A percentile compares a stretch with the other conserved stretches of the same genome.
Evolutionary conservation across 2,888 invertebrate species (phyloP).

Genomic region (Tolmerus cingulatus): DNA sequence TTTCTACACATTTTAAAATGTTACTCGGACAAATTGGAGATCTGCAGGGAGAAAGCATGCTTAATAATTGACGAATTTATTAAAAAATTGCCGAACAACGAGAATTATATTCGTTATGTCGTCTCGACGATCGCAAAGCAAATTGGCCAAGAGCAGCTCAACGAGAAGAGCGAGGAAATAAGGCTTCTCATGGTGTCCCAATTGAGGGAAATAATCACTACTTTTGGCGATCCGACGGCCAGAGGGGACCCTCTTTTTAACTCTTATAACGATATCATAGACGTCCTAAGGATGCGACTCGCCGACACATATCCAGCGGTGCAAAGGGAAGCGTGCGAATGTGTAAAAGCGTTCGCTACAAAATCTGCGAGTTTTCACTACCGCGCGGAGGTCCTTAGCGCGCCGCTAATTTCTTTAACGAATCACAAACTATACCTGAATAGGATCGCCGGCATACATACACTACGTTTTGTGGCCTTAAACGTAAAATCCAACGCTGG

Average conservation of each 20-base stretch:
- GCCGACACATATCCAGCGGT: slow-evolving; percentile 83
- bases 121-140: slow-evolving; percentile 79
- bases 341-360: slow-evolving; percentile 72
- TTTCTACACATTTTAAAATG: slow-evolving; percentile 61
- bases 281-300: slow-evolving; percentile 75
- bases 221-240: slow-evolving; percentile 66
- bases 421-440: slow-evolving; percentile 85
- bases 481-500: slow-evolving; percentile 73
- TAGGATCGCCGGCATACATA: slow-evolving; percentile 75
- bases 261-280: slow-evolving; percentile 69
- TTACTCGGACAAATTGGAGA: slow-evolving; percentile 60
- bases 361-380: slow-evolving; percentile 76
- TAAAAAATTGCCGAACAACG: slow-evolving; percentile 69
- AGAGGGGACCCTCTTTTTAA: slow-evolving; percentile 54
- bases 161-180: slow-evolving; percentile 80
- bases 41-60: slow-evolving; percentile 57
- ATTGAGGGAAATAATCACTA: slow-evolving; percentile 71
- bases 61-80: slow-evolving; percentile 55
- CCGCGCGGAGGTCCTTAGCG: slow-evolving; percentile 76
- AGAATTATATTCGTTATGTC: slow-evolving; percentile 78
- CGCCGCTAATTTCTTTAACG: slow-evolving; percentile 76
- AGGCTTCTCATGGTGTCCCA: slow-evolving; percentile 74
- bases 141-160: slow-evolving; percentile 77
- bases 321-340: slow-evolving; percentile 78
- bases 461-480: slow-evolving; percentile 70